Conservation (phyloP, 30 jellyfish, hydroid and myxozoan species). For the Nemopilema nomurai region DNA sequence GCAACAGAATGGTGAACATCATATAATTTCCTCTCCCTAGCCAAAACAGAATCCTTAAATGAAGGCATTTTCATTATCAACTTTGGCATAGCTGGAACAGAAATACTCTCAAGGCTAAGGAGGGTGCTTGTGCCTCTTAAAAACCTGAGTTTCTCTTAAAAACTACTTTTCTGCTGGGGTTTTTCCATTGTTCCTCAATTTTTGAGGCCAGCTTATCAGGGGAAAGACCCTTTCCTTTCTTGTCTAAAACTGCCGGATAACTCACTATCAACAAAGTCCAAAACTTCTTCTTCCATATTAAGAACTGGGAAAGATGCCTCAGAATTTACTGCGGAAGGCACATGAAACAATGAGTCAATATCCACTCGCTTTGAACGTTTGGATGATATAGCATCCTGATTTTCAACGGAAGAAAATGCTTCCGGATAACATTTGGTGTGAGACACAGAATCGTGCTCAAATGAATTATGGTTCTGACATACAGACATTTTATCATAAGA, state of each 20-base stretch:
- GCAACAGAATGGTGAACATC: no score
- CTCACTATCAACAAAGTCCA: constrained; percentile 9
- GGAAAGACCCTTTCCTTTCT: neutral
- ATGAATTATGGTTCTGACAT: no score
- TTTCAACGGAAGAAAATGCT: neutral
- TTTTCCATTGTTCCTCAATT: neutral
- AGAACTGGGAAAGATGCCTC: neutral
- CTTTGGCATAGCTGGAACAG: no score
- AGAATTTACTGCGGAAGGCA: neutral
- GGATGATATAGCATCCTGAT: neutral
- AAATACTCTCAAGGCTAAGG: no score
- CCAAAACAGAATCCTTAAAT: no score
- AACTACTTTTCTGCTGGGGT: neutral
- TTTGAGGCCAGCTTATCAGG: constrained; percentile 6
- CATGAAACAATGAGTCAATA: neutral
- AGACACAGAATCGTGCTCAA: no score
- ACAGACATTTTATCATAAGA: no score
- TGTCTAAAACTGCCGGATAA: neutral
- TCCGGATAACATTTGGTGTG: no score
- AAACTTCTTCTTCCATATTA: neutral
- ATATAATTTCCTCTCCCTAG: no score
- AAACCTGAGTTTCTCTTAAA: neutral
- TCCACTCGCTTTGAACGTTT: constrained; percentile 6
- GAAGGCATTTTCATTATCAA: no score
- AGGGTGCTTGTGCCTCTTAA: no score